Evolutionary conservation across 2,113 vertebrate genomes (phyloP), one percentile per base, ranked within the genome.

Genomic region (Climacteris rufus): DNA sequence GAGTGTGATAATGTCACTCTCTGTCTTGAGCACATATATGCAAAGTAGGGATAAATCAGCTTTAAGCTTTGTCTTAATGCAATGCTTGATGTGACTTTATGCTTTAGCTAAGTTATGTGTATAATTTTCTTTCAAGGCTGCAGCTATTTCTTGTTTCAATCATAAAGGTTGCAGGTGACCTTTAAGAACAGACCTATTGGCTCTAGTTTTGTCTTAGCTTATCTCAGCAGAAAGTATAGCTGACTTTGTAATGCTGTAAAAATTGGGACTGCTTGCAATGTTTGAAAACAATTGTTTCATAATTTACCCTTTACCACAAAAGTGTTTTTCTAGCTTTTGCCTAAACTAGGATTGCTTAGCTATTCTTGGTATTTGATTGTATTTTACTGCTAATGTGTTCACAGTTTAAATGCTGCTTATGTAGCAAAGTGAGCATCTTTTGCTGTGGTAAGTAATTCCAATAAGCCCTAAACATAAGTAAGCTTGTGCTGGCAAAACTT

Each of bases 311-410:
- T 70, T 80, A 63, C 18, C 19, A 57, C 45, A 77, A 56, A 92
- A 45, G 33, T 1, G 0, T 61, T 84, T 90, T 69, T 63, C 22
- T 57, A 53, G 15, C 6, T 66, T 82, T 64, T 69, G 22, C 60
- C 47, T 82, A 30, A 78, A 65, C 25, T 63, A 59, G 42, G n/a
- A 17, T 63, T 71, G 23, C 50, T 74, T 90, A 70, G 52, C 31
- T 88, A 7, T 88, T 92, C 22, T 66, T 88, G 22, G 3, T 78
- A 44, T 94, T 82, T 25, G 21, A 35, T 64, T 69, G 14, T 85
- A 22, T 65, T 96, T 79, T 88, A 45, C 19, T 88, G 52, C 31
- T 70, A 83, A 15, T 56, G 15, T 79, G 56, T 94, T 90, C 56
- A 25, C 22, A 9, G 33, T 64, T 84, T 69, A 69, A 69, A 47